Percentiles rank a stretch among this genome's conserved stretches.
Evolutionary conservation across 2,113 vertebrate genomes (phyloP).

Genomic region (Lathamus discolor): DNA sequence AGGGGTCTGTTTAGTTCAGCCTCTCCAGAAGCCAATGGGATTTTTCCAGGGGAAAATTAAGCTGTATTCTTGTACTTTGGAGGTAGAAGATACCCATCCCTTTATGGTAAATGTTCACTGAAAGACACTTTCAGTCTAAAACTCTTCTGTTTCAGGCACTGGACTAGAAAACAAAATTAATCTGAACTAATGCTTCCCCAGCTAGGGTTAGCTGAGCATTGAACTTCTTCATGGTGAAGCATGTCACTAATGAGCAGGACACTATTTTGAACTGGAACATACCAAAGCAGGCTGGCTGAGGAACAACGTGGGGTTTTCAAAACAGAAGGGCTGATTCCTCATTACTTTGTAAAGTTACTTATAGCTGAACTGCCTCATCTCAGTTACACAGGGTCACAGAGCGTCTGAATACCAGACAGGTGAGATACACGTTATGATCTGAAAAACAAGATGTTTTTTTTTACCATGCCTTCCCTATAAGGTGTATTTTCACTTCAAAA

Average conservation of each 20-base stretch:
- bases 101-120: not conserved
- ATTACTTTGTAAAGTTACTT: conserved; percentile 6
- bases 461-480: not conserved
- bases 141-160: not conserved
- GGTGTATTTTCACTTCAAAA: conserved; percentile 19
- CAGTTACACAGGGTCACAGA: conserved; percentile 27
- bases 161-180: not conserved
- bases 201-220: not conserved
- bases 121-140: not conserved
- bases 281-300: not conserved
- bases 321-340: not conserved
- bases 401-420: conserved; percentile 62
- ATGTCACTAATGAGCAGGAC: not conserved
- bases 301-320: not conserved
- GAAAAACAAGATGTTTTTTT: not conserved
- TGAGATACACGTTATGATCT: conserved; percentile 1
- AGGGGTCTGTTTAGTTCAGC: not conserved
- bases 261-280: not conserved
- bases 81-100: not conserved
- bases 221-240: not conserved
- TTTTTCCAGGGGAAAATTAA: not conserved
- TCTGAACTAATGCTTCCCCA: not conserved
- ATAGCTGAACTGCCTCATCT: not conserved
- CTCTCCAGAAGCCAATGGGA: not conserved
- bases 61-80: not conserved